These are phyloP conservation scores for Dinoponera quadriceps DNA, from an alignment of 1,140 invertebrate species.

Conservation along the genomic window DNA sequence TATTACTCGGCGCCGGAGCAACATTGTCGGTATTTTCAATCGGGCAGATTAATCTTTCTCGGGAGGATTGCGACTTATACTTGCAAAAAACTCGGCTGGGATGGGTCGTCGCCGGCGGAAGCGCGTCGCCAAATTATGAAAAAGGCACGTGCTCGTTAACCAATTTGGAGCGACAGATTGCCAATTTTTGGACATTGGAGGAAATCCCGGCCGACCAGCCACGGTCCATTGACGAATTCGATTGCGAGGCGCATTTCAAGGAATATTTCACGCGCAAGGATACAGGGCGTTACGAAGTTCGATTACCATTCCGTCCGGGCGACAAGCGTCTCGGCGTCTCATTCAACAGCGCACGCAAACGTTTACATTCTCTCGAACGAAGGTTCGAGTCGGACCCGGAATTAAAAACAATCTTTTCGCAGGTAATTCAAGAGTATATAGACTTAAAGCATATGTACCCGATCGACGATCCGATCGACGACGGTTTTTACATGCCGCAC, in stretches of 20 bases:
- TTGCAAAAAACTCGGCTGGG: constrained; percentile 32
- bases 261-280: too few relatives aligned
- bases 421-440: neutral
- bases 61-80: neutral
- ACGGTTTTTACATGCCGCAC: constrained; percentile 8
- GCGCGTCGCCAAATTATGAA: neutral
- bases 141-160: neutral
- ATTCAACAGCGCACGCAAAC: too few relatives aligned
- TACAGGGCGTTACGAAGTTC: too few relatives aligned
- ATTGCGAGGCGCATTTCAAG: too few relatives aligned
- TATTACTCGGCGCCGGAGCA: constrained; percentile 12
- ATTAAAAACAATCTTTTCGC: neutral
- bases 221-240: neutral
- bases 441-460: neutral
- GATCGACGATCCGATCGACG: neutral
- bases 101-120: constrained; percentile 4
- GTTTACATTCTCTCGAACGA: neutral
- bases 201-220: too few relatives aligned
- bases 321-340: too few relatives aligned
- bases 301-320: too few relatives aligned
- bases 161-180: neutral
- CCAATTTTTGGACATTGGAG: neutral
- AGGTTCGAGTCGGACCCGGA: neutral
- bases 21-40: constrained; percentile 6
- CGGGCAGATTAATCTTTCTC: constrained; percentile 8